These are phyloP conservation scores for Phrynocephalus forsythii DNA, from an alignment of 2,797 vertebrate genomes.

Conservation along the genomic window DNA sequence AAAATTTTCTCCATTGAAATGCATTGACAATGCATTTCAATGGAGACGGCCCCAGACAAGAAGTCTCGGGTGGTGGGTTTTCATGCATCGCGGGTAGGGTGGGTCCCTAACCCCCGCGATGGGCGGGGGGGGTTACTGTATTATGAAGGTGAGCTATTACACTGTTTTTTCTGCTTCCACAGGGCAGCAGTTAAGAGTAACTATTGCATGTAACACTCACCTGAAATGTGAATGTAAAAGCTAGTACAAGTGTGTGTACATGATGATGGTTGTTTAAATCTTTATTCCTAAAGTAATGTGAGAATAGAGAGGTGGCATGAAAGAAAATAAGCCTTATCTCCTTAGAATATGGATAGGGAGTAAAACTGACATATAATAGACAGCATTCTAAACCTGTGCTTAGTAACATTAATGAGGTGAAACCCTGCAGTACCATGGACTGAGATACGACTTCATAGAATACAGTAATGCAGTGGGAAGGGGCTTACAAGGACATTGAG, in stretches of 20 bases:
- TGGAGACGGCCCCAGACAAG: no score
- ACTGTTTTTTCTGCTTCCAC: not conserved
- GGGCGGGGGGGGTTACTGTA: no score
- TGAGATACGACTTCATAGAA: no score
- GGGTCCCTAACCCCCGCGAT: no score
- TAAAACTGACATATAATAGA: not conserved
- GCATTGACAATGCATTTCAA: no score
- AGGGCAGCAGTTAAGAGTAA: not conserved
- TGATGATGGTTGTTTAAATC: not conserved
- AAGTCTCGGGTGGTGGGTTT: no score
- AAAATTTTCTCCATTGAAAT: no score
- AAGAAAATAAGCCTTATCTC: not conserved
- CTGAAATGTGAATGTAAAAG: not conserved
- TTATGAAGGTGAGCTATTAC: not conserved
- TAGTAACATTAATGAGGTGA: no score
- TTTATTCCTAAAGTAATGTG: not conserved
- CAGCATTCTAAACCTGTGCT: not conserved
- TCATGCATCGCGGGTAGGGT: no score
- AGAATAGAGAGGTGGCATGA: not conserved
- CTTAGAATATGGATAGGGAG: not conserved
- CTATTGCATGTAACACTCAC: not conserved
- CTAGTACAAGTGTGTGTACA: not conserved
- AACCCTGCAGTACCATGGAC: no score
- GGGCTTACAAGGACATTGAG: no score
- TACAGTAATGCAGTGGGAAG: no score